Conservation (phyloP, 2,113 vertebrate genomes). For the Nipponia nippon region DNA sequence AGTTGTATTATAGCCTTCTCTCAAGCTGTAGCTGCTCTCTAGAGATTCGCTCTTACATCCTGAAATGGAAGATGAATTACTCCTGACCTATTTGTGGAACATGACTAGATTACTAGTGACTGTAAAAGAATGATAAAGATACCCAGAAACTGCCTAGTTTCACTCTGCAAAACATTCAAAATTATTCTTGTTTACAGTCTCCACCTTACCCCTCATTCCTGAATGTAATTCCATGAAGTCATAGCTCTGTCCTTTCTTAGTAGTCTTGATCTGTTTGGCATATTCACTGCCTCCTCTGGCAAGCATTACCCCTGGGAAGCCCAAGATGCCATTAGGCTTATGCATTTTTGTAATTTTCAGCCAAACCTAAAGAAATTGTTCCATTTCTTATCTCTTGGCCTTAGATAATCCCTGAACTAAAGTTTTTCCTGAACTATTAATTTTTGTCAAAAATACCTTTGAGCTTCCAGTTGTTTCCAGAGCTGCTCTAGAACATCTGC, state of each 20-base stretch:
- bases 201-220: not conserved
- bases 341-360: not conserved
- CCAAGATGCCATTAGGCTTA: not conserved
- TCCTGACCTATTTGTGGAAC: not conserved
- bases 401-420: not conserved
- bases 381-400: not conserved
- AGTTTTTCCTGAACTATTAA: not conserved
- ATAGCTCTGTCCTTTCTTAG: not conserved
- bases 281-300: not conserved
- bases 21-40: not conserved
- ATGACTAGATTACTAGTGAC: not conserved
- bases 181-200: not conserved
- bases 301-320: not conserved
- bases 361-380: not conserved
- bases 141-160: not conserved
- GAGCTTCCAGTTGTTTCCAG: not conserved
- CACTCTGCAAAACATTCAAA: not conserved
- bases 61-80: not conserved
- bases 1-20: not conserved
- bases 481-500: not conserved
- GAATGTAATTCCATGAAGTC: not conserved
- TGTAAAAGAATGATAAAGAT: not conserved
- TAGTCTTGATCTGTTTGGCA: not conserved
- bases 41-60: not conserved
- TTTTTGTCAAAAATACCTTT: not conserved